These are phyloP conservation scores for Strigamia crassipes DNA, from an alignment of 2,888 invertebrate species.

Conservation along the genomic window DNA sequence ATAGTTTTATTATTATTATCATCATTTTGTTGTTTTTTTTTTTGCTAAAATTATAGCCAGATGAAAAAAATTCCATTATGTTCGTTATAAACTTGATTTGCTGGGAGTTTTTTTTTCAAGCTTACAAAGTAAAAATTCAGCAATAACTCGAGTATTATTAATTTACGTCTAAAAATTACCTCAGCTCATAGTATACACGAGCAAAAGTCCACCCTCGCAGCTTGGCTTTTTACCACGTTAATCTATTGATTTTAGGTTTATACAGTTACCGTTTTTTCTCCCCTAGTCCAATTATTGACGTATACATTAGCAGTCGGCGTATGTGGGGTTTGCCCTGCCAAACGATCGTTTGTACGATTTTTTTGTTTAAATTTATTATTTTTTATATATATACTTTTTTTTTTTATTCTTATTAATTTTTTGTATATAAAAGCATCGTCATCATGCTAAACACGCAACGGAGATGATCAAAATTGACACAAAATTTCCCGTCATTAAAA, in stretches of 20 bases:
- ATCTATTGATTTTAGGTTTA: background rate
- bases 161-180: slow-evolving; percentile 10
- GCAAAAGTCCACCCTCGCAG: background rate
- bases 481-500: slow-evolving; percentile 14
- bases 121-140: background rate
- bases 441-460: slow-evolving; percentile 6
- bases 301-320: background rate
- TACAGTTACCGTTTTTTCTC: background rate
- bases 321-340: background rate
- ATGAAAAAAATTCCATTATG: too few relatives aligned
- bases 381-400: background rate
- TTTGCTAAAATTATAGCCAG: too few relatives aligned
- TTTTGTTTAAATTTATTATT: background rate
- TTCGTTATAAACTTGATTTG: too few relatives aligned
- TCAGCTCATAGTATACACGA: background rate
- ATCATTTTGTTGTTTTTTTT: too few relatives aligned
- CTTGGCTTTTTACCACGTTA: background rate
- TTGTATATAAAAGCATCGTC: background rate
- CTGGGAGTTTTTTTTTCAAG: too few relatives aligned
- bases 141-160: background rate
- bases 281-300: background rate
- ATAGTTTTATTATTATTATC: background rate
- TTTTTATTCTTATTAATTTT: too few relatives aligned
- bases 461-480: slow-evolving; percentile 15
- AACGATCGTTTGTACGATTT: background rate